Evolutionary conservation across 2,113 vertebrate species (phyloP), one percentile per base, ranked within the genome.

Genomic region (Girardinichthys multiradiatus): DNA sequence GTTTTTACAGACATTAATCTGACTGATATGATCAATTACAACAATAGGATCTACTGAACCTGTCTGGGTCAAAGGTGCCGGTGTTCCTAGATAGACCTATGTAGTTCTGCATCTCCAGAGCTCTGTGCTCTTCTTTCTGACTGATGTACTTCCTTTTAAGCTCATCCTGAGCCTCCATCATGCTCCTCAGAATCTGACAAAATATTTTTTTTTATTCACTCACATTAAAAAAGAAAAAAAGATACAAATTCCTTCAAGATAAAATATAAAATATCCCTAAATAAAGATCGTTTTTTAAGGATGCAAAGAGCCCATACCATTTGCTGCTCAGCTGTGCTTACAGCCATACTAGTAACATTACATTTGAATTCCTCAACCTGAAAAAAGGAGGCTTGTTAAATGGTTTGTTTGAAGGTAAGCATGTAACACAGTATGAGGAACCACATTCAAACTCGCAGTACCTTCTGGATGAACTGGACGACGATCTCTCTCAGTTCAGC

Each of bases 281-380:
- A 35, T 27, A 9, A 19, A 31, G 4, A 45, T 28, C 10, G 4
- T 15, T 31, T 60, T 45, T 19, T 59, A 26, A 54, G 3, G 35
- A 61, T 37, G 10, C 27, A 59, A 70, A 71, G 1, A 14, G 5
- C n/a, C 73, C 64, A 85, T 94, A 98, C 98, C 96, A 91, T 87
- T 33, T 90, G 92, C 72, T 91, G 91, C 63, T 96, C 95, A 84
- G 90, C 87, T 60, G 92, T 79, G 80, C 87, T 71, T 2, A 87
- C 27, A 39, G 90, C 81, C 68, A 93, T 93, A 31, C 79, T 88
- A 27, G 62, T 89, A 54, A 95, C 73, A 45, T 74, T 84, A 65
- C 76, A 84, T 86, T 94, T 95, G 79, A 98, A 96, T 51, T 94
- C 94, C 85, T 97, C 93, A 48, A 98, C 94, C 97, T 99, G 85